Percentiles rank a stretch among this genome's conserved stretches.
phyloP scores from a whole-genome alignment of 2,113 vertebrate genomes.

The Stomatorhinus ivindoensis region DNA sequence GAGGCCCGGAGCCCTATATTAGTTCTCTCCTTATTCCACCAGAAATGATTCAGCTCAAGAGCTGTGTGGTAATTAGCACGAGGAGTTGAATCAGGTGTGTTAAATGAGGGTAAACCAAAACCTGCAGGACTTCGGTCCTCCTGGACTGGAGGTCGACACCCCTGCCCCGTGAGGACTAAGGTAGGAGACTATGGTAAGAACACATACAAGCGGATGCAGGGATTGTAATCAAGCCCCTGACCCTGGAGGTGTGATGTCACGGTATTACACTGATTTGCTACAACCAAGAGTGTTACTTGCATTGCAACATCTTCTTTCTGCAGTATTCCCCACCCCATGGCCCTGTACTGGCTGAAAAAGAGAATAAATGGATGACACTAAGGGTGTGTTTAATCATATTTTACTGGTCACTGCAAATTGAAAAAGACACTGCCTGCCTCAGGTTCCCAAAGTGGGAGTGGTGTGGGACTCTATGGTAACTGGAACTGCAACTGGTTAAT shows the following conservation, averaged over 20 bases:
- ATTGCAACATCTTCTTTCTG: not conserved
- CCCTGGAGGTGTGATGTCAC: not conserved
- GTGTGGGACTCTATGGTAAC: not conserved
- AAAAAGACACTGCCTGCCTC: not conserved
- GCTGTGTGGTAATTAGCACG: too few species aligned
- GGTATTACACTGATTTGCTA: not conserved
- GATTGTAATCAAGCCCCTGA: not conserved
- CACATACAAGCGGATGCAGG: not conserved
- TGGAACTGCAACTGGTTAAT: not conserved
- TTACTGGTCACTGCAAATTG: not conserved
- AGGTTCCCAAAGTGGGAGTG: not conserved
- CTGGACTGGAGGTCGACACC: too few species aligned
- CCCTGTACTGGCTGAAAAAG: not conserved
- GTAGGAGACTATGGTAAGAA: not conserved
- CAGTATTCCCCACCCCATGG: not conserved
- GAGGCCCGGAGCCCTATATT: too few species aligned
- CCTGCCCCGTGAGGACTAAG: too few species aligned
- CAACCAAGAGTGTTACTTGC: not conserved
- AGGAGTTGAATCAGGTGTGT: too few species aligned
- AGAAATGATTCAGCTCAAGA: too few species aligned
- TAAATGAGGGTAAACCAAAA: too few species aligned
- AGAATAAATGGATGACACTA: not conserved
- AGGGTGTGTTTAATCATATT: not conserved
- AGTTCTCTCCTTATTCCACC: too few species aligned
- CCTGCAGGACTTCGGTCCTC: too few species aligned